phyloP scores from a whole-genome alignment of 1,140 invertebrate species.

The Meloidogyne exigua region DNA sequence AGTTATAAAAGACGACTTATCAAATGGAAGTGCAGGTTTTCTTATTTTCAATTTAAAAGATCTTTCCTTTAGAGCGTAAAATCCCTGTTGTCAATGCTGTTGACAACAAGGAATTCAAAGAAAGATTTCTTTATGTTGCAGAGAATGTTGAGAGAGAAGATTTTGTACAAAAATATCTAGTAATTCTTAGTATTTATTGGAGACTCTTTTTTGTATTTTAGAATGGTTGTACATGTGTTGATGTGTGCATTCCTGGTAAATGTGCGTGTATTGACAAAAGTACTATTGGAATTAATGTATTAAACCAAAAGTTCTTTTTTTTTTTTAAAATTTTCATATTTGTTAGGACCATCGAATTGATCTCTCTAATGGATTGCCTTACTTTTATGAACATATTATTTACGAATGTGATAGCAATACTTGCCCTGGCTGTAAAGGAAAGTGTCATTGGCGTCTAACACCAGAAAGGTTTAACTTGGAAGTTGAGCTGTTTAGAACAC shows the following conservation, averaged over 20 bases:
- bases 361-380: neutral
- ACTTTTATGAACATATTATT: conserved; percentile 19
- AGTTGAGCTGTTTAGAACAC: conserved; percentile 34
- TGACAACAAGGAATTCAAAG: neutral
- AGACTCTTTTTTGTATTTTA: conserved; percentile 7
- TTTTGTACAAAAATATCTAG: neutral
- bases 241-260: conserved; percentile 12
- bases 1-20: conserved; percentile 2
- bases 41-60: neutral
- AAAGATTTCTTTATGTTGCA: conserved; percentile 3
- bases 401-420: conserved; percentile 36
- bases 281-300: conserved; percentile 17
- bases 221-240: conserved; percentile 31
- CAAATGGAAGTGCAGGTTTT: conserved; percentile 11
- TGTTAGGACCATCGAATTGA: conserved; percentile 18
- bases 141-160: conserved; percentile 8
- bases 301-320: conserved; percentile 19
- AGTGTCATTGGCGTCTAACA: conserved; percentile 31
- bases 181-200: neutral
- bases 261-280: conserved; percentile 37
- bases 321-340: neutral
- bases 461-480: conserved; percentile 31
- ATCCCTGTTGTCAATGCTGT: conserved; percentile 1
- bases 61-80: neutral
- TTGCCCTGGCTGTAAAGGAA: conserved; percentile 28